These are phyloP conservation scores for Papilio polyxenes DNA, from an alignment of 1,140 invertebrate species.

Conservation along the genomic window DNA sequence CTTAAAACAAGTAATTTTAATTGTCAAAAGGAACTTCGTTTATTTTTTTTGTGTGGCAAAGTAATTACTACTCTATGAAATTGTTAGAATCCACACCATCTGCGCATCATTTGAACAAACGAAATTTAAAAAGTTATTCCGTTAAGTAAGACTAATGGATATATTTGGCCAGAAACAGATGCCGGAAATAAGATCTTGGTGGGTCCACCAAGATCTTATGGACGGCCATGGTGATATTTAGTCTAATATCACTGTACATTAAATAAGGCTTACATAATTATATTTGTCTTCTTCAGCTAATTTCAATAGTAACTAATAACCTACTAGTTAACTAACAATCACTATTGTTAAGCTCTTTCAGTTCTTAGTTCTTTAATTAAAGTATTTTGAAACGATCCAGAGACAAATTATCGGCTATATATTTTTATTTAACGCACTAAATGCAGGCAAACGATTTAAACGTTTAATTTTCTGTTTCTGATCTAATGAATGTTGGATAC, in stretches of 20 bases:
- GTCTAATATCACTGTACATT: background rate
- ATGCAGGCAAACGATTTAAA: background rate
- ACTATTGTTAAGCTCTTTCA: too few species aligned
- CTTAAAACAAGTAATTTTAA: background rate
- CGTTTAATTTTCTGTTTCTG: background rate
- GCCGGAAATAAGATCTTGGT: constrained; percentile 29
- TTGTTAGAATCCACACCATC: constrained; percentile 21
- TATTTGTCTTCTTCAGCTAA: background rate
- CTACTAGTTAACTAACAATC: background rate
- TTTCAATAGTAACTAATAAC: too few species aligned
- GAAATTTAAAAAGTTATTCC: constrained; percentile 34
- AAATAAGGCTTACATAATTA: background rate
- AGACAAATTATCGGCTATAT: too few species aligned
- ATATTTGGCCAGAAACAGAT: constrained; percentile 11
- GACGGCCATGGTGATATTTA: too few species aligned
- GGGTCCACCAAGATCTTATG: too few species aligned
- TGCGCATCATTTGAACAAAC: constrained; percentile 21
- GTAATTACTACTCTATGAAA: constrained; percentile 17
- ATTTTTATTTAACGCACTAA: background rate
- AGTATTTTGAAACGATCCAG: too few species aligned
- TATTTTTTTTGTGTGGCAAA: constrained; percentile 6
- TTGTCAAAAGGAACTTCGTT: background rate
- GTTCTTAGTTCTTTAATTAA: too few species aligned
- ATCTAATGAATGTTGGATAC: background rate
- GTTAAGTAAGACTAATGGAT: constrained; percentile 37